Base-by-base conservation (phyloP, 2,113 vertebrate genomes). In the Opisthocomus hoazin region DNA sequence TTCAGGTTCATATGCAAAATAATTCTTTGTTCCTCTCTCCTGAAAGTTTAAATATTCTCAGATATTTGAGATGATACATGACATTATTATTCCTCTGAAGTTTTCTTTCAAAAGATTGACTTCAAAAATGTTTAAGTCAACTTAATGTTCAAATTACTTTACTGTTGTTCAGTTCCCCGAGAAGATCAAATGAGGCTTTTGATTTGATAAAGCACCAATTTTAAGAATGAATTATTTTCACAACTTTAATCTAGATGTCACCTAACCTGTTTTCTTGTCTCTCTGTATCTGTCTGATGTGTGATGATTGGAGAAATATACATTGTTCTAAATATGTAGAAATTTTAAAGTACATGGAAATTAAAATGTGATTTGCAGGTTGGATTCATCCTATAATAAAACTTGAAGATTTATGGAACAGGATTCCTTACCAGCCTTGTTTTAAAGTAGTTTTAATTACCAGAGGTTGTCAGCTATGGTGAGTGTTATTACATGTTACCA, bases 151-250 rank as follows among this genome's bases (percentile, higher is more conserved):
- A 93, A 92, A 90, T 94, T 94, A 80, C 22, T 73, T 96, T 95
- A 80, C 63, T 92, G 92, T 93, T 95, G 88, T 86, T 96, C 27
- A 15, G 5, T 83, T 94, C 50, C 50, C 76, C 19, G 45, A 50
- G 80, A 88, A 96, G 96, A 96, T 94, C 83, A 95, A 94, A 92
- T 88, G 79, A 80, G 94, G 41, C 63, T 95, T 90, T 90, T 90
- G 75, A 88, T 45, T 65, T 93, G 94, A 97, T 95, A 63, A 93
- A 90, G 50, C 19, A 90, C 29, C 79, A 61, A 76, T 92, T 96
- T 97, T 77, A 73, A 90, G 79, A 69, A 93, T 93, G 57, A 93
- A 90, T 96, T 86, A 93, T 97, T 92, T 88, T 90, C 26, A 83
- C 24, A 50, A 53, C 66, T 88, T 94, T 88, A 90, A 88, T 96